Conservation (phyloP, 2,797 vertebrate genomes). For the Tangara arthus region DNA sequence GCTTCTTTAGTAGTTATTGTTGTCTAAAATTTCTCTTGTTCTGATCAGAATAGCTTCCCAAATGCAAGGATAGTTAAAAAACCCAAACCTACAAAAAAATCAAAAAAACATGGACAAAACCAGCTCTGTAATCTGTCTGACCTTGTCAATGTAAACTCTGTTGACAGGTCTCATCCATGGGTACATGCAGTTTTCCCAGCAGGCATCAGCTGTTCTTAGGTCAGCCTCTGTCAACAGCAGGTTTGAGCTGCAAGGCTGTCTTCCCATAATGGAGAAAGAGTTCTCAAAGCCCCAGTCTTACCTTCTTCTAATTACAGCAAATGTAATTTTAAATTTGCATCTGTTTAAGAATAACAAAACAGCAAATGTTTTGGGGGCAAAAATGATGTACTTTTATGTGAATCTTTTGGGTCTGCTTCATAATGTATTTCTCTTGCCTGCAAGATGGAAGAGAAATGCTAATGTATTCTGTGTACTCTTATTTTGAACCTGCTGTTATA, state of each 20-base stretch:
- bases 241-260: neutral
- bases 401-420: neutral
- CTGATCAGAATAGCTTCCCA: neutral
- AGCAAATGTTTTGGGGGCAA: neutral
- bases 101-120: neutral
- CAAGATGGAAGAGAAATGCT: neutral
- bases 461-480: neutral
- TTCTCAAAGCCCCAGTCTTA: neutral
- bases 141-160: conserved; percentile 24
- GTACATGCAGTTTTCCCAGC: neutral
- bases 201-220: neutral
- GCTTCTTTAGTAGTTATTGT: neutral
- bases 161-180: conserved; percentile 21
- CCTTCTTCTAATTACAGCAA: neutral
- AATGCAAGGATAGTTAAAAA: neutral
- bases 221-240: neutral
- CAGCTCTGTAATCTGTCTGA: conserved; percentile 11
- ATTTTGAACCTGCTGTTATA: neutral
- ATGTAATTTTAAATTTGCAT: neutral
- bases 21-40: neutral
- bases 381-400: neutral
- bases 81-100: neutral
- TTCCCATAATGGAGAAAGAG: neutral
- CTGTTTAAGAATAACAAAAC: neutral
- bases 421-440: neutral